Conservation (phyloP, 2,888 invertebrate species). For the Euclidia mi region DNA sequence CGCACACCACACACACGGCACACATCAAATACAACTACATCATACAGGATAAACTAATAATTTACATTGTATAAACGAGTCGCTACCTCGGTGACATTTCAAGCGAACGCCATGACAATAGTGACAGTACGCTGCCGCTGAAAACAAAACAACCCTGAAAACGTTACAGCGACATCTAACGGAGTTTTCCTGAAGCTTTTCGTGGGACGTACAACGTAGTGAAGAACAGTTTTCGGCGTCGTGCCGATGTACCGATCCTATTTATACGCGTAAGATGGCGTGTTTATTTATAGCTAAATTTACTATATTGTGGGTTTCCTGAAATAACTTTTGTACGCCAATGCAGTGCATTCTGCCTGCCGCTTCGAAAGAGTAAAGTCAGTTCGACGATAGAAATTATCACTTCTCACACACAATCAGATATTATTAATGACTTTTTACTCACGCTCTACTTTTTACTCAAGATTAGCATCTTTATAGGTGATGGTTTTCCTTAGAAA, state of each 20-base stretch:
- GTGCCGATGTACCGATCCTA: not conserved
- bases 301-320: too few species aligned
- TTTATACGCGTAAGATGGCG: slow-evolving; percentile 24
- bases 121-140: slow-evolving; percentile 79
- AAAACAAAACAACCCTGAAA: slow-evolving; percentile 86
- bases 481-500: too few species aligned
- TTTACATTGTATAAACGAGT: slow-evolving; percentile 74
- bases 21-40: slow-evolving; percentile 84
- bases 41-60: slow-evolving; percentile 82
- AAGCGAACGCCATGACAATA: slow-evolving; percentile 86
- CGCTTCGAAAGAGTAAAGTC: too few species aligned
- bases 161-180: slow-evolving; percentile 65
- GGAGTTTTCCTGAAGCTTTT: slow-evolving; percentile 47
- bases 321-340: too few species aligned
- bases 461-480: too few species aligned
- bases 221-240: not conserved
- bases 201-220: not conserved
- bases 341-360: too few species aligned
- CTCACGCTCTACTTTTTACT: too few species aligned
- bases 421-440: too few species aligned
- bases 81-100: slow-evolving; percentile 85
- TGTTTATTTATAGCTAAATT: not conserved
- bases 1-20: slow-evolving; percentile 75
- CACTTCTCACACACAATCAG: too few species aligned
- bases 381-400: too few species aligned